Conservation (phyloP, 2,888 invertebrate species). For the Pristionchus japonicus region DNA sequence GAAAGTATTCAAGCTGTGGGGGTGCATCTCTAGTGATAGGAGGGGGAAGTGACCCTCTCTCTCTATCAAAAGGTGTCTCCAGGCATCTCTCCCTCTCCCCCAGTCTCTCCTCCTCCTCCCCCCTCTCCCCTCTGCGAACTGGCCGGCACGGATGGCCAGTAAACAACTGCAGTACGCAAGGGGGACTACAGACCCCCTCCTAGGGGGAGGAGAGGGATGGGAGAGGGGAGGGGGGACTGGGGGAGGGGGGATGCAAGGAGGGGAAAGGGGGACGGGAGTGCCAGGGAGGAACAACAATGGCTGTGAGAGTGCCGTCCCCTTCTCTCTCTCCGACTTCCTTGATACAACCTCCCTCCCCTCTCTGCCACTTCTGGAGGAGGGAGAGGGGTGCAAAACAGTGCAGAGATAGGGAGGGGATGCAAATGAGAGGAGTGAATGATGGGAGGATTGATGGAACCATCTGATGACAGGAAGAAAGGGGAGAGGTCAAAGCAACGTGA, state of each 20-base stretch:
- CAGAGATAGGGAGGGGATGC: not conserved
- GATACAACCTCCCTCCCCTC: conserved; percentile 12
- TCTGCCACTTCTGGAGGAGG: not conserved
- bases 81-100: not conserved
- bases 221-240: not conserved
- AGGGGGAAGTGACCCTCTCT: not conserved
- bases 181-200: conserved; percentile 34
- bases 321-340: not conserved
- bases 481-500: not conserved
- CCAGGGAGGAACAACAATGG: conserved; percentile 11
- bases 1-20: not conserved
- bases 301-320: not conserved
- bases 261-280: conserved; percentile 25
- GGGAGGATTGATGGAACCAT: not conserved
- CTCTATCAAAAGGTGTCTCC: conserved; percentile 18
- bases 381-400: not conserved
- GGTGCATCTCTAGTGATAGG: not conserved
- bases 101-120: not conserved
- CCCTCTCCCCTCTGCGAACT: not conserved
- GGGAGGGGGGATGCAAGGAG: not conserved
- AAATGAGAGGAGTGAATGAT: not conserved
- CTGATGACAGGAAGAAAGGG: conserved; percentile 19
- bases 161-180: conserved; percentile 46
- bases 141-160: conserved; percentile 41
- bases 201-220: not conserved